Evolutionary conservation across 2,797 vertebrate species (phyloP).

Genomic region (Spizella passerina): DNA sequence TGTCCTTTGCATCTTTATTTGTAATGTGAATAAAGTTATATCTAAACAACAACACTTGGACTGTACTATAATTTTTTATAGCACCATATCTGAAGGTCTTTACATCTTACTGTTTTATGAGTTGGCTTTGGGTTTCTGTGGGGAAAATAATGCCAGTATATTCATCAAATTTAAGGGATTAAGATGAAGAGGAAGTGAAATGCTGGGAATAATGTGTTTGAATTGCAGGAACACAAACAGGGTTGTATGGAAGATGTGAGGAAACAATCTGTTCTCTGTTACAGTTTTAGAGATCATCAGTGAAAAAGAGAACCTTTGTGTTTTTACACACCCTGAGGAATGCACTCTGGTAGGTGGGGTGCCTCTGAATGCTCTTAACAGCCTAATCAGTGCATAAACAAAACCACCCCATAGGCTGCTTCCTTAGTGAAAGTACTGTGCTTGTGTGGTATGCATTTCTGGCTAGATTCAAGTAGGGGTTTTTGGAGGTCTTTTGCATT

Average conservation of each 20-base stretch:
- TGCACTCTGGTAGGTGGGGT: conserved; percentile 8
- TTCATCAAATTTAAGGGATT: not conserved
- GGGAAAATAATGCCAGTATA: not conserved
- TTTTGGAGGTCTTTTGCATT: not conserved
- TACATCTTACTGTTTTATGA: not conserved
- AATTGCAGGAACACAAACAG: conserved; percentile 15
- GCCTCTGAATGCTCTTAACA: not conserved
- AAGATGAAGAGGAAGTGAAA: not conserved
- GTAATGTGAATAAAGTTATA: not conserved
- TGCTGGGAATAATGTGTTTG: not conserved
- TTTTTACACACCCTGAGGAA: not conserved
- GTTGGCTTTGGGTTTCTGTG: not conserved
- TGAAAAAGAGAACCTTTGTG: not conserved
- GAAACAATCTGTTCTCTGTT: conserved; percentile 16
- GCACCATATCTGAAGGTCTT: not conserved
- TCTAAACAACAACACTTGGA: not conserved
- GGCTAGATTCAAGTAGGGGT: not conserved
- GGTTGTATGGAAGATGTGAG: not conserved
- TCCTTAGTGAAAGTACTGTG: not conserved
- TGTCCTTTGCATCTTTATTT: not conserved
- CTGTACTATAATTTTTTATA: not conserved
- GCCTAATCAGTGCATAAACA: not conserved
- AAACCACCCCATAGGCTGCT: conserved; percentile 18
- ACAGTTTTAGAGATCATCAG: not conserved
- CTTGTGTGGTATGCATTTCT: conserved; percentile 26